Evolutionary conservation across 2,797 vertebrate genomes (phyloP), one percentile per base, ranked within the genome.

Genomic region (Clamator glandarius): DNA sequence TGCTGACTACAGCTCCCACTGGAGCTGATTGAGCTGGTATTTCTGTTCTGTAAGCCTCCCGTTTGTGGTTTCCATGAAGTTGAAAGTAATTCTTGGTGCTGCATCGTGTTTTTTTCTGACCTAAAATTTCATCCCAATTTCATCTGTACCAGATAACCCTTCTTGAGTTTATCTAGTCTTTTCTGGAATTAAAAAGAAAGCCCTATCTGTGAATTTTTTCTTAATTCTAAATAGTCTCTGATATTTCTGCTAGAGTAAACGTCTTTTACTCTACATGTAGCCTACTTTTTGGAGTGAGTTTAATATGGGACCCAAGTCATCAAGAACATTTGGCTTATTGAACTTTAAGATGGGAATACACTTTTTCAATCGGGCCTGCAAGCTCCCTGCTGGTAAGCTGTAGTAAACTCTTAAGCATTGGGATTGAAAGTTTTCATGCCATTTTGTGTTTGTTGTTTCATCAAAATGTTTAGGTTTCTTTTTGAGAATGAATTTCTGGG

Each of bases 231-330:
- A 78, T 59, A n/a, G 12, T 68, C 42, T 89, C 41, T 91, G 69
- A 21, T 91, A 42, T 90, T 91, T 86, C 46, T 96, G 62, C 82
- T 91, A 39, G 14, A 63, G 68, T 94, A 89, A 93, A 93, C 58
- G 57, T 28, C 24, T 77, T 85, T 87, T 88, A 33, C 69, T 84
- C 51, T 83, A 44, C 12, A 6, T 21, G 19, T 28, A 66, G 51
- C 66, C 48, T 77, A 1, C 33, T 72, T 89, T 83, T 61, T 81
- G 36, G 33, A 84, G 42, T 55, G 78, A 82, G 26, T 92, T 88
- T 78, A 76, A 48, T 75, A 26, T 20, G 39, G 62, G 9, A 90
- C 54, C 75, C 15, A 9, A 28, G 24, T 25, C 39, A 62, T 84
- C 42, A 51, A 75, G 94, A 93, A 15, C 6, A 28, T 75, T 85